Conservation (phyloP, 2,888 invertebrate genomes). For the Opisthograptis luteolata region DNA sequence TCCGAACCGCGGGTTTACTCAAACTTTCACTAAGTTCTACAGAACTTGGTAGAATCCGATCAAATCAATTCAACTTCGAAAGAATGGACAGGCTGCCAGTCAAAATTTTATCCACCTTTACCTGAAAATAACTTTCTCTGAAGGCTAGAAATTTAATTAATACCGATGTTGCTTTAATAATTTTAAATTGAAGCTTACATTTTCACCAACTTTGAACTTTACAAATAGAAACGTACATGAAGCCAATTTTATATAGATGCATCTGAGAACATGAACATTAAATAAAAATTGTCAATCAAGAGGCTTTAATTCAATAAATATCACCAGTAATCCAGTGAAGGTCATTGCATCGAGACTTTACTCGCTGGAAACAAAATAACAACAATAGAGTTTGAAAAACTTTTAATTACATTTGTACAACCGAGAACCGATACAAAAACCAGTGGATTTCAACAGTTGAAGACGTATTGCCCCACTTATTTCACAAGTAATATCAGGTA, state of each 20-base stretch:
- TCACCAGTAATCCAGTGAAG: too few species aligned
- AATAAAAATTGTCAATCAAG: too few species aligned
- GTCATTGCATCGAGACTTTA: too few species aligned
- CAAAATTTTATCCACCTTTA: slow-evolving; percentile 60
- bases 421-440: too few species aligned
- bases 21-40: slow-evolving; percentile 63
- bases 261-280: too few species aligned
- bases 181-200: neutral
- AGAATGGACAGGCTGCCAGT: slow-evolving; percentile 66
- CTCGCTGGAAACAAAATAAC: too few species aligned
- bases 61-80: slow-evolving; percentile 73
- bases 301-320: too few species aligned
- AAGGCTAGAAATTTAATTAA: slow-evolving; percentile 52
- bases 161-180: slow-evolving; percentile 34
- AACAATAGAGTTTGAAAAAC: too few species aligned
- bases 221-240: too few species aligned
- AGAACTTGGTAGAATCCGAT: slow-evolving; percentile 67
- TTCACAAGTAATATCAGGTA: slow-evolving; percentile 8
- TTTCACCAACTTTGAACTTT: neutral
- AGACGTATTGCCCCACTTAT: slow-evolving; percentile 2
- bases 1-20: slow-evolving; percentile 64
- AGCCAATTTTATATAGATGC: too few species aligned
- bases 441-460: too few species aligned
- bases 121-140: slow-evolving; percentile 46
- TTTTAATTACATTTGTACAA: too few species aligned